Percentiles rank a stretch among this genome's conserved stretches.
phyloP scores from a whole-genome alignment of 2,113 vertebrate genomes.

The Mirounga angustirostris region DNA sequence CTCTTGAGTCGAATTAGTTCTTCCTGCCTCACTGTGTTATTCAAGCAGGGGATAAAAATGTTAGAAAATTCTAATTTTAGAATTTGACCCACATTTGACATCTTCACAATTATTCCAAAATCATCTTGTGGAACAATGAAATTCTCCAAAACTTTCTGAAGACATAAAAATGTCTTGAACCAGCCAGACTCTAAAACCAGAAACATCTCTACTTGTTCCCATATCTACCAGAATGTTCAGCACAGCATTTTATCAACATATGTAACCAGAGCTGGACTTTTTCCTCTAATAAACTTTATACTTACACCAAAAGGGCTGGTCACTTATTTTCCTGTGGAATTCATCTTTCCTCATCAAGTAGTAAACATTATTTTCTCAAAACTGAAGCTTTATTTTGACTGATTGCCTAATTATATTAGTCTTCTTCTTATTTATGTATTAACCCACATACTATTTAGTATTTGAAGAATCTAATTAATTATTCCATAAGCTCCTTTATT shows the following conservation, averaged over 20 bases:
- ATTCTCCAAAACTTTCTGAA: background rate
- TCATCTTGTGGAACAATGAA: background rate
- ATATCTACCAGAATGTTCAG: background rate
- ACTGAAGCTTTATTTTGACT: background rate
- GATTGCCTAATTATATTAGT: background rate
- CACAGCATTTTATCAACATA: background rate
- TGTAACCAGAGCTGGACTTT: background rate
- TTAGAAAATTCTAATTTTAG: background rate
- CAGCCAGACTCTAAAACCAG: background rate
- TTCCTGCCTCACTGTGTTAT: background rate
- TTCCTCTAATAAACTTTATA: background rate
- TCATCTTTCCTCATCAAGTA: background rate
- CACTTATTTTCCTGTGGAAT: conserved; percentile 20
- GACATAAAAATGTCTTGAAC: background rate
- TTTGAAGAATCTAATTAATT: conserved; percentile 14
- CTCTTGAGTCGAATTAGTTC: background rate
- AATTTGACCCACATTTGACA: background rate
- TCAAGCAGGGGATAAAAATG: background rate
- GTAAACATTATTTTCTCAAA: background rate
- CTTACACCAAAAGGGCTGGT: background rate
- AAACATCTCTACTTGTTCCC: background rate
- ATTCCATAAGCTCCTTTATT: background rate
- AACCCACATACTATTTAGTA: background rate
- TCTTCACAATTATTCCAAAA: background rate
- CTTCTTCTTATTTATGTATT: background rate